phyloP scores from a whole-genome alignment of 2,888 invertebrate species.

The Drepana falcataria region DNA sequence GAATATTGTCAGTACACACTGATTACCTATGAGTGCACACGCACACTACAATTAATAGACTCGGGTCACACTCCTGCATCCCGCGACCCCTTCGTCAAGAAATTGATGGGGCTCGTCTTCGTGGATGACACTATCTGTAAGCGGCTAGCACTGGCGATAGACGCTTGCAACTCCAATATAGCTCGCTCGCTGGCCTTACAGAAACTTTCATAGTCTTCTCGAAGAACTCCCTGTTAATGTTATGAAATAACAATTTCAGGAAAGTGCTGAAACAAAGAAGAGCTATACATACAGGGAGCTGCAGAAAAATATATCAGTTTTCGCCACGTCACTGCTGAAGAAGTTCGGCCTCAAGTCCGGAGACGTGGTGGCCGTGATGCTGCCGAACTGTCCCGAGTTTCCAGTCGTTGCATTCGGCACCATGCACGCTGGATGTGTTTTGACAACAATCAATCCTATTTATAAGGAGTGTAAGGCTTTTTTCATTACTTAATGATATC shows the following conservation, averaged over 20 bases:
- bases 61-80: too few relatives aligned
- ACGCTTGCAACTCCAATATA: too few relatives aligned
- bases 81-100: too few relatives aligned
- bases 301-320: conserved; percentile 76
- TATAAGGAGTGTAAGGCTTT: conserved; percentile 80
- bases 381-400: conserved; percentile 88
- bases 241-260: conserved; percentile 35
- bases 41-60: too few relatives aligned
- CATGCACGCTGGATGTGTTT: conserved; percentile 83
- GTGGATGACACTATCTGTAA: too few relatives aligned
- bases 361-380: conserved; percentile 82
- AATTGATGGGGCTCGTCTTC: too few relatives aligned
- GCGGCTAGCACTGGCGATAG: too few relatives aligned
- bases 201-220: neutral
- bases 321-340: conserved; percentile 81
- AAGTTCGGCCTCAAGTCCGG: conserved; percentile 81
- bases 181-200: too few relatives aligned
- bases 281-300: conserved; percentile 66
- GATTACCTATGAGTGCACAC: too few relatives aligned
- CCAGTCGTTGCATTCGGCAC: conserved; percentile 82
- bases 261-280: conserved; percentile 66
- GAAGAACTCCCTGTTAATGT: neutral
- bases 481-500: neutral
- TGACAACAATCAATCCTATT: conserved; percentile 87
- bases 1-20: too few relatives aligned